Evolutionary conservation across 2,113 vertebrate genomes (phyloP), one percentile per base, ranked within the genome.

Genomic region (Phyllostomus discolor): DNA sequence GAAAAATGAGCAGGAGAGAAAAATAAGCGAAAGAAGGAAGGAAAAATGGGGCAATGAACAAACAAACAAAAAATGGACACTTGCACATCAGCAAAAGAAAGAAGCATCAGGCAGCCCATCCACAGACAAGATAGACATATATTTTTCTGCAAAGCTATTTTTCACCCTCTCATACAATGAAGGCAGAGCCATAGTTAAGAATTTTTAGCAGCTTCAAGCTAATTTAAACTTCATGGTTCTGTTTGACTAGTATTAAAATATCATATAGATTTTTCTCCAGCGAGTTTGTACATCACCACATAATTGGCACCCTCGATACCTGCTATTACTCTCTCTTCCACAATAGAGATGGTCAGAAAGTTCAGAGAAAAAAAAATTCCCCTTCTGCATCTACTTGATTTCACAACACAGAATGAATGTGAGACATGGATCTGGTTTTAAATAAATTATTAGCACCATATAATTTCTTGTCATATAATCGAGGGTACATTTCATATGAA

Each of bases 381-480:
- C 91, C 95, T 95, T 97, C 97, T 96, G 94, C 91, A 97, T 94
- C 97, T 97, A 97, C 97, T 98, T 98, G 97, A 97, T 97, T 97
- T 98, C 96, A 97, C 96, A 96, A 90, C 91, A 76, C 91, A 93
- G 95, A 91, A 97, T 97, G 96, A 97, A 98, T 97, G 91, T 96
- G 96, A 97, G 97, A 97, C 93, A 96, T 69, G 86, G 91, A 97
- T 97, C 91, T 95, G 83, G 97, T 97, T 98, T 97, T 97, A 97
- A 98, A 98, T 98, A 97, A 97, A 98, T 98, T 98, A 98, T 98
- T 97, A 98, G 97, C 93, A 98, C 97, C 97, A 97, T 98, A 93
- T 98, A 97, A 98, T 98, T 98, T 98, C 97, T 97, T 98, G 97
- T 97, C 97, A 97, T 97, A 96, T 97, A 98, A 97, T 98, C 97